Conservation (phyloP, 2,888 invertebrate genomes). For the Orthonychiurus folsomi region DNA sequence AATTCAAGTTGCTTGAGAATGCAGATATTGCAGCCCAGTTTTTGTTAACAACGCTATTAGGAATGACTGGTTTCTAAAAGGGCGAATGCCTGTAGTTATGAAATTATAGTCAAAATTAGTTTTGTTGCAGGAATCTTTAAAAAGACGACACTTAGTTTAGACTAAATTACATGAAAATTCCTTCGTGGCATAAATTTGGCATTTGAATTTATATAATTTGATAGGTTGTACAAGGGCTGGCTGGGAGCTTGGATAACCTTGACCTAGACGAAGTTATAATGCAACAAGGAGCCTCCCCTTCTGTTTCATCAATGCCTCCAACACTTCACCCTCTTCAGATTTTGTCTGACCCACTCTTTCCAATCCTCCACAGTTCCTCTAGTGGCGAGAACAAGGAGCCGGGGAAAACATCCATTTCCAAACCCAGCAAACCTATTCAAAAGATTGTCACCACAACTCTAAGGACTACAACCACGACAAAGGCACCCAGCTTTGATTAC, state of each 20-base stretch:
- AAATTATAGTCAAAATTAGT: too few relatives aligned
- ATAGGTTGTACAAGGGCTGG: slow-evolving; percentile 39
- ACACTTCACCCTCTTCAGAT: slow-evolving; percentile 29
- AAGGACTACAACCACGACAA: slow-evolving; percentile 19
- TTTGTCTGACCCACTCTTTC: slow-evolving; percentile 28
- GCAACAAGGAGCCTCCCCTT: slow-evolving; percentile 15
- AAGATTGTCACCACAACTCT: slow-evolving; percentile 19
- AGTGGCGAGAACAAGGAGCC: slow-evolving; percentile 22
- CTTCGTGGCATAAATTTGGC: neutral
- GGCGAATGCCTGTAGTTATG: too few relatives aligned
- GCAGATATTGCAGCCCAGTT: too few relatives aligned
- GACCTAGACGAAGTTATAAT: slow-evolving; percentile 36
- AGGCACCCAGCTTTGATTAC: slow-evolving; percentile 36
- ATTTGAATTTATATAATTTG: slow-evolving; percentile 9
- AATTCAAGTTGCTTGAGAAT: too few relatives aligned
- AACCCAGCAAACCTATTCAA: slow-evolving; percentile 16
- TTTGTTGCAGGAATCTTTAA: too few relatives aligned
- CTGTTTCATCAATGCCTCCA: slow-evolving; percentile 15
- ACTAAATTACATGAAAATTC: neutral
- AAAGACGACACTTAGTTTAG: too few relatives aligned
- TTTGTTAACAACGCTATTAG: too few relatives aligned
- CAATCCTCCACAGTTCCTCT: slow-evolving; percentile 22
- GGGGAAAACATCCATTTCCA: slow-evolving; percentile 19
- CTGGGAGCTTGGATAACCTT: slow-evolving; percentile 35
- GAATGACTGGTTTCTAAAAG: too few relatives aligned